phyloP scores from a whole-genome alignment of 2,113 vertebrate genomes.

The Equus przewalskii region DNA sequence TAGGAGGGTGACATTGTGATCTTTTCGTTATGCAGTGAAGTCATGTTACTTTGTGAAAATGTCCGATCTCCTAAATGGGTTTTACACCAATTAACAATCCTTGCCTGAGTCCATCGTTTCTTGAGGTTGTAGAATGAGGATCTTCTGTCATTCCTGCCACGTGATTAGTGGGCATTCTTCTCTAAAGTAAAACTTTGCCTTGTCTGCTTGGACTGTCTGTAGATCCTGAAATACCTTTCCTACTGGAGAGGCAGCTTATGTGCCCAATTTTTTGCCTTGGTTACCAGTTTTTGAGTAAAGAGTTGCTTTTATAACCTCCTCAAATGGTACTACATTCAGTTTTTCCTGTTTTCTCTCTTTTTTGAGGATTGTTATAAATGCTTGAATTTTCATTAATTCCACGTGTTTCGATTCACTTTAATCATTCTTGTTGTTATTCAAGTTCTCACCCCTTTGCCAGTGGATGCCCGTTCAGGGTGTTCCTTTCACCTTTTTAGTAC shows the following conservation, averaged over 20 bases:
- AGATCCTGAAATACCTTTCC: neutral
- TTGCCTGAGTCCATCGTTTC: neutral
- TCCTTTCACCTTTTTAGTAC: neutral
- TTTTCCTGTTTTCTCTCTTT: neutral
- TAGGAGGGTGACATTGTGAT: neutral
- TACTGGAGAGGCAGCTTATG: neutral
- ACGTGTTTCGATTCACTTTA: neutral
- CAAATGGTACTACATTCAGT: neutral
- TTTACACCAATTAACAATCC: neutral
- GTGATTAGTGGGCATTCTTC: neutral
- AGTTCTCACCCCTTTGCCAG: neutral
- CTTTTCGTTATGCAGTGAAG: neutral
- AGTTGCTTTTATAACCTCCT: neutral
- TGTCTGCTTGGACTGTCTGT: neutral
- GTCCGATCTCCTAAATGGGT: neutral
- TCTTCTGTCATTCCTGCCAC: neutral
- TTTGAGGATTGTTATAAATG: neutral
- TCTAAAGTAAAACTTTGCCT: neutral
- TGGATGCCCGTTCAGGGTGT: neutral
- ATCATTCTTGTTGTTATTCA: neutral
- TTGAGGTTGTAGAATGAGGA: neutral
- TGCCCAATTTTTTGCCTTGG: neutral
- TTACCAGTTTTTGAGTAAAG: neutral
- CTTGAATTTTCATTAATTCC: neutral
- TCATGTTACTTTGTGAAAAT: neutral